Evolutionary conservation across 1,140 invertebrate species (phyloP), one percentile per base, ranked within the genome.

Genomic region (Drosophila virilis): DNA sequence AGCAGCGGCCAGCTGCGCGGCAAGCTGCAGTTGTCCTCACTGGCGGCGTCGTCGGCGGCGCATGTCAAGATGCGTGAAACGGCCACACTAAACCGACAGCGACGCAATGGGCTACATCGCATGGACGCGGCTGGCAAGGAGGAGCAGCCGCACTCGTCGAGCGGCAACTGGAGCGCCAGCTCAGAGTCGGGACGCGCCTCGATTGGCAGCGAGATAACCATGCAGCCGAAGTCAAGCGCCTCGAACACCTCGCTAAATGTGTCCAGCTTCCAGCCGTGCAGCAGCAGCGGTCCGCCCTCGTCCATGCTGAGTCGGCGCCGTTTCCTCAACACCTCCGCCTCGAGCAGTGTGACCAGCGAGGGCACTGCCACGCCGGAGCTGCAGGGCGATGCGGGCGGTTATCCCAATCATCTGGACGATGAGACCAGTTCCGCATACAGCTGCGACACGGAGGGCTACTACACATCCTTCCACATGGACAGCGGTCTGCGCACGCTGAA

Each of bases 401-500:
- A 94, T 86, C 86, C 90, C 5, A 91, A 91, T 66, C 90, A 91
- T 60, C 93, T 95, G 66, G 96, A 97, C 91, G 97, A 98, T 86
- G 97, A 98, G 92, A 97, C 96, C 5, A 97, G 96, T 82, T 98
- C 97, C 0, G 97, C 97, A 48, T 98, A 98, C 92, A 98, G 97
- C 6, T 97, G 98, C 84, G 98, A 99, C 91, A 98, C 98, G 10
- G 98, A 99, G 92, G 98, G 98, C 9, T 99, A 99, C 92, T 99
- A 98, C 92, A 99, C 98, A 0, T 98, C 97, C 9, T 99, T 99
- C 93, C 97, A 99, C 91, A 96, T 98, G 94, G 98, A 99, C 92
- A 98, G 97, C 61, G 98, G 98, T 1, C 92, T 99, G 46, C 97
- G 97, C 91, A 97, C 96, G 0, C 92, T 96, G 12, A 96, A 96